These are phyloP conservation scores for Amphipoea lucens DNA, from an alignment of 2,888 invertebrate species.

Conservation along the genomic window DNA sequence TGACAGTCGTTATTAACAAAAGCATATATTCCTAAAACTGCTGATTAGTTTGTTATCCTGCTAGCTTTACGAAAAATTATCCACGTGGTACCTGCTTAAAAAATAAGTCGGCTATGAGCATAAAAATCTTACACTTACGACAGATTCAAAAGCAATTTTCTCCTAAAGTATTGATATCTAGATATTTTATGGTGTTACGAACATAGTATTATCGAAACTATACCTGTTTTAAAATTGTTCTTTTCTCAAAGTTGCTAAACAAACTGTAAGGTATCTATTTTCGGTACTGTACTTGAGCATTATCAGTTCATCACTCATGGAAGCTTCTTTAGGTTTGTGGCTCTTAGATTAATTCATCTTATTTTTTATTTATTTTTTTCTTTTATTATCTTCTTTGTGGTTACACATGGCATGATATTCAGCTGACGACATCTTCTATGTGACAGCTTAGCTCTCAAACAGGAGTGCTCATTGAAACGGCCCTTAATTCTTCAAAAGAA, in stretches of 20 bases:
- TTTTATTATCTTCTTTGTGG: no score
- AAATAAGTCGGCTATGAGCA: no score
- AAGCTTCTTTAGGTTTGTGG: background rate
- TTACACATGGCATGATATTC: background rate
- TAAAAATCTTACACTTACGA: background rate
- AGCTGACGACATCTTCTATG: background rate
- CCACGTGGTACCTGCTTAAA: no score
- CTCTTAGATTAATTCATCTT: no score
- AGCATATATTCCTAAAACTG: no score
- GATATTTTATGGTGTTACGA: background rate
- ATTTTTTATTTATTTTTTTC: no score
- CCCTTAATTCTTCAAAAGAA: background rate
- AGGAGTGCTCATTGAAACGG: no score
- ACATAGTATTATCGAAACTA: background rate
- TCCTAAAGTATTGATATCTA: background rate
- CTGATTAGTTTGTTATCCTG: no score
- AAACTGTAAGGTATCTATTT: background rate
- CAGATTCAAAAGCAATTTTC: background rate
- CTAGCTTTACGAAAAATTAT: no score
- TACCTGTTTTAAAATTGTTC: background rate
- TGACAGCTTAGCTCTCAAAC: background rate
- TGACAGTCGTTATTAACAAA: no score
- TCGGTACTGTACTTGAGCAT: background rate
- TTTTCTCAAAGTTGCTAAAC: background rate
- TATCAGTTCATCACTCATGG: background rate